A percentile compares a stretch with the other conserved stretches of the same genome.
Evolutionary conservation across 2,888 invertebrate species (phyloP).

Genomic region (Yponomeuta evonymella): DNA sequence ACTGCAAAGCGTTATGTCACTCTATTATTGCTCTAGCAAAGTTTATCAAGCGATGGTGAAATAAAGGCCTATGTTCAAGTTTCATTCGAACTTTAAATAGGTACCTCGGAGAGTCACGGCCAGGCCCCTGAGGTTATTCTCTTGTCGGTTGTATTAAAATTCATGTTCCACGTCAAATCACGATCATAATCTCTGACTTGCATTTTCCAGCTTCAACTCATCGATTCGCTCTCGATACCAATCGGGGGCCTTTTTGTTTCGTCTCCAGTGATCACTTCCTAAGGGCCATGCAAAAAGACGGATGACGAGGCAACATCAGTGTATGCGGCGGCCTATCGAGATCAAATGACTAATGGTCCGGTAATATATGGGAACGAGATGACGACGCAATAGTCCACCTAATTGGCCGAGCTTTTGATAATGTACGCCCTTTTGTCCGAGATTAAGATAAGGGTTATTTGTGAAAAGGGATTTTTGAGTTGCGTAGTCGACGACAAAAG

Average conservation of each 20-base stretch:
- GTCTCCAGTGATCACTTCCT: constrained; percentile 18
- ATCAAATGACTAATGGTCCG: constrained; percentile 42
- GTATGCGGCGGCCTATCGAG: constrained; percentile 41
- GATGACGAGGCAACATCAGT: constrained; percentile 43
- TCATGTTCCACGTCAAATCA: constrained; percentile 21
- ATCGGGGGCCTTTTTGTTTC: constrained; percentile 33
- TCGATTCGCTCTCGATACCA: constrained; percentile 31
- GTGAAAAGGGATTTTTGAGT: constrained; percentile 24
- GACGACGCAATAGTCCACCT: constrained; percentile 44
- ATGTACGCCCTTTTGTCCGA: constrained; percentile 30
- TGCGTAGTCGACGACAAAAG: constrained; percentile 24
- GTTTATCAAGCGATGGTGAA: background rate
- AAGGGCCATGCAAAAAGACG: constrained; percentile 47
- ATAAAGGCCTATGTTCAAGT: background rate
- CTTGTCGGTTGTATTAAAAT: background rate
- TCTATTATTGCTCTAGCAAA: background rate
- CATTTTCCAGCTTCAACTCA: constrained; percentile 29
- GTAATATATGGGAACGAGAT: constrained; percentile 39
- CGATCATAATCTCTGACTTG: constrained; percentile 36
- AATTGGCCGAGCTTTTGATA: constrained; percentile 43
- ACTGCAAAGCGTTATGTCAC: background rate
- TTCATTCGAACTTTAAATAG: constrained; percentile 1
- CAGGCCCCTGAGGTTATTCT: background rate
- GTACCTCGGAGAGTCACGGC: background rate
- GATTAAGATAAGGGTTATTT: constrained; percentile 43